Evolutionary conservation across 2,888 invertebrate genomes (phyloP), one percentile per base, ranked within the genome.

Genomic region (Empis stercorea): DNA sequence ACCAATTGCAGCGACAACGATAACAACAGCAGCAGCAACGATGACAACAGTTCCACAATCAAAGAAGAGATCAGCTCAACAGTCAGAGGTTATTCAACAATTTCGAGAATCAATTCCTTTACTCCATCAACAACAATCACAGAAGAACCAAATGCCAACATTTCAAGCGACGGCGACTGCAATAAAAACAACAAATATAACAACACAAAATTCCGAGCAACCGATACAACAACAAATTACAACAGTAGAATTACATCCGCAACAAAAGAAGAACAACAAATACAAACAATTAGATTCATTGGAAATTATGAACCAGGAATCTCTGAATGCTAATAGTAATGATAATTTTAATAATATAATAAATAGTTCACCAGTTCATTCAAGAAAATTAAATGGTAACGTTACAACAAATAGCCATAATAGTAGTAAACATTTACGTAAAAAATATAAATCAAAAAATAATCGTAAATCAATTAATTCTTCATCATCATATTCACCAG

Each of bases 381-480:
- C 38, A 17, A 10, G 17, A 13, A 38, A 38, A 38, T 38, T 38
- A 16, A n/a, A 10, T 13, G 38, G 38, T 4, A 38, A 17, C 11
- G 13, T 17, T 17, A 17, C 17, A 13, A 38, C 16, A 13, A 13
- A 11, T 17, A 16, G 20, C 14, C 38, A 38, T 17, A 27, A 27
- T 27, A 34, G 34, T n/a, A n/a, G 34, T n/a, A 34, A 34, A 34
- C 23, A 27, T 27, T 27, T 27, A 27, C 27, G 40, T 13, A 40
- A 40, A 40, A 40, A 40, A 40, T 23, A 23, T n/a, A 40, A 40
- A 40, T 40, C 40, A 13, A 40, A 40, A 40, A 40, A 40, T 14
- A 40, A 27, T 40, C 11, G 23, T 27, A 40, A 27, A 40, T 34
- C 34, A 4, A 27, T 13, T 13, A 40, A 14, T 40, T 20, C 20